These are phyloP conservation scores for Drosophila suboccidentalis DNA, from an alignment of 2,888 invertebrate genomes.

Conservation along the genomic window DNA sequence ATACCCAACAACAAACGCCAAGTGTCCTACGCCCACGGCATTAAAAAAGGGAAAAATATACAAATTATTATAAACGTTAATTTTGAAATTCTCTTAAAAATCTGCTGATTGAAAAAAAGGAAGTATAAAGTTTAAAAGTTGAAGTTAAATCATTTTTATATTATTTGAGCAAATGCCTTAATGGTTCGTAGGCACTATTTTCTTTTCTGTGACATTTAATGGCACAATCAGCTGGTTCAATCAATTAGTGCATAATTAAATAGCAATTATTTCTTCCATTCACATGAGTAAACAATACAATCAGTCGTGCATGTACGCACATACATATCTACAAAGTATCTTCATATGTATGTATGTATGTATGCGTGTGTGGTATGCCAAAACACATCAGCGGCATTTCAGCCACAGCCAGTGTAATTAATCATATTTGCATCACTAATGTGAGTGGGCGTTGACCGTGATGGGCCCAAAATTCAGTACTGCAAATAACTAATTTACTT, in stretches of 20 bases:
- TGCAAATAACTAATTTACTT: neutral
- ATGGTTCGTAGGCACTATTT: neutral
- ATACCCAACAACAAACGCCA: constrained; percentile 7
- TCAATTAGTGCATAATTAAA: constrained; percentile 38
- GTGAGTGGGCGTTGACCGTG: neutral
- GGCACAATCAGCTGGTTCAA: constrained; percentile 6
- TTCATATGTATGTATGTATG: neutral
- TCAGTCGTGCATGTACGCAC: neutral
- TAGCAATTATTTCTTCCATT: constrained; percentile 41
- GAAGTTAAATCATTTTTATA: neutral
- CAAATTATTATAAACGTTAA: constrained; percentile 38
- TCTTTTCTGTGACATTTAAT: constrained; percentile 1
- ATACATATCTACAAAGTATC: neutral
- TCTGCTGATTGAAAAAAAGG: neutral
- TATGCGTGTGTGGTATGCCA: neutral
- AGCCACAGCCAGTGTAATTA: constrained; percentile 40
- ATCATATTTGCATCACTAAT: constrained; percentile 45
- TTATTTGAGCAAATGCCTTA: neutral
- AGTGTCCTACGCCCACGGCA: constrained; percentile 17
- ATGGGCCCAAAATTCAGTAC: neutral
- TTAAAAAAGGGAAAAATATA: constrained; percentile 6
- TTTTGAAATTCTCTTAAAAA: constrained; percentile 11
- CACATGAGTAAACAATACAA: constrained; percentile 28
- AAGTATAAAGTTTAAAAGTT: neutral
- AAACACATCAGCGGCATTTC: constrained; percentile 5